Base-by-base conservation (phyloP, 2,888 invertebrate species). In the Podabrus alpinus region DNA sequence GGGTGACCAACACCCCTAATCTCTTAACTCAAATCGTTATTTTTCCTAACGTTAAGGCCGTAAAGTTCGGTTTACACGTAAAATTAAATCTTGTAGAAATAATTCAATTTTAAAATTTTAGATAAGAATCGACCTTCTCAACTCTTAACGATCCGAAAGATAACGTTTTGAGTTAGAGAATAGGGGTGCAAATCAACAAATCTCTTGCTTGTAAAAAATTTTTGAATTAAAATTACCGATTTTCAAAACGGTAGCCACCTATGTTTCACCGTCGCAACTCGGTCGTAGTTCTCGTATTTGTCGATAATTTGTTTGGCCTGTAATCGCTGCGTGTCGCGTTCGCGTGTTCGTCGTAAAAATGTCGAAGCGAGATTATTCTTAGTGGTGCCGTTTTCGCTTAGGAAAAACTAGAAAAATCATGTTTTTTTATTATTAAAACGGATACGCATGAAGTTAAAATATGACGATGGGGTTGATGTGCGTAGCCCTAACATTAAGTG, bases 401-500 rank as follows among this genome's bases (percentile, higher is more conserved):
- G 9, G 7, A 64, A 16, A n/a, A 19, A 64, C 7, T 64, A 13
- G 19, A 64, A 16, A 64, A 19, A 21, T 19, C 19, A 16, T 64
- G 62, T 64, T 64, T 61, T n/a, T 59, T 61, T 21, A 60, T 61
- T 60, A 19, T 60, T 16, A 69, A 15, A 15, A 16, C 25, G 19
- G 25, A 24, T 19, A 59, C 25, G 29, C 25, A 45, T 66, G 29
- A 17, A 66, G 29, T 16, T 64, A 11, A 64, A 64, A 67, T 69
- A 75, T 73, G 69, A 68, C 66, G 60, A 66, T 60, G 71, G 60
- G 21, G 66, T 60, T 73, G 66, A 17, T 60, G 62, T 75, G 71
- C 69, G 59, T 75, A 77, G 75, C 71, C 74, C 72, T 59, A 25
- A 76, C 73, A 66, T 19, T 61, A 25, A 71, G 77, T 72, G 66